phyloP scores from a whole-genome alignment of 2,113 vertebrate species.

The Pogonocichla stellata region DNA sequence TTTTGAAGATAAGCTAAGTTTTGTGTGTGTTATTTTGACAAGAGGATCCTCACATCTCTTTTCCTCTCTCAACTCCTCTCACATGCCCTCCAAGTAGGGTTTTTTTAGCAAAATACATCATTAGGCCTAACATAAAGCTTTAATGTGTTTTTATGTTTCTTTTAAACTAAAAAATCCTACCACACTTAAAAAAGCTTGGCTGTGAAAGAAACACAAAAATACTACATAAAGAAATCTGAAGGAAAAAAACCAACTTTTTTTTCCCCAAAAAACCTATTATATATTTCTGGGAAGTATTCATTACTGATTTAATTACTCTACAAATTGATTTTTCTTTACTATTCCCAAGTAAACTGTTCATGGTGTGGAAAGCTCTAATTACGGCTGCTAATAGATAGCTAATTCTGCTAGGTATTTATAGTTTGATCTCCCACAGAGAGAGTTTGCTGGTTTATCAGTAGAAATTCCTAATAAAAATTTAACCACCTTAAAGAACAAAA shows the following conservation, averaged over 20 bases:
- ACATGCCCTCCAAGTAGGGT: background rate
- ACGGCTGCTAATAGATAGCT: background rate
- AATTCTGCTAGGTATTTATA: conserved; percentile 42
- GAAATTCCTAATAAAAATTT: background rate
- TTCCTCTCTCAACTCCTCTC: background rate
- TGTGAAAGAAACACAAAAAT: background rate
- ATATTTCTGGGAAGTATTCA: background rate
- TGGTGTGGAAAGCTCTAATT: conserved; percentile 18
- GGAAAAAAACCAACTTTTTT: accelerated
- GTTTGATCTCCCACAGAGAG: conserved; percentile 7
- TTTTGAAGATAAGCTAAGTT: background rate
- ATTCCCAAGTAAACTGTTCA: conserved; percentile 24
- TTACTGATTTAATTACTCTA: conserved; percentile 16
- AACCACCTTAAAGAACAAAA: background rate
- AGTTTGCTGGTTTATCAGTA: background rate
- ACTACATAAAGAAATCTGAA: background rate
- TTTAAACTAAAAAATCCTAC: background rate
- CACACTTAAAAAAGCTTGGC: background rate
- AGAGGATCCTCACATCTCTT: background rate
- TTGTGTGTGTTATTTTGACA: background rate
- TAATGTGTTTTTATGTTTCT: background rate
- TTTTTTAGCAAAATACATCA: background rate
- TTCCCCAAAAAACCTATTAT: accelerated
- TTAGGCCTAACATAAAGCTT: background rate
- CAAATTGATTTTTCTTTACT: conserved; percentile 26